phyloP scores from a whole-genome alignment of 1,140 invertebrate genomes.

The Formica selysi region DNA sequence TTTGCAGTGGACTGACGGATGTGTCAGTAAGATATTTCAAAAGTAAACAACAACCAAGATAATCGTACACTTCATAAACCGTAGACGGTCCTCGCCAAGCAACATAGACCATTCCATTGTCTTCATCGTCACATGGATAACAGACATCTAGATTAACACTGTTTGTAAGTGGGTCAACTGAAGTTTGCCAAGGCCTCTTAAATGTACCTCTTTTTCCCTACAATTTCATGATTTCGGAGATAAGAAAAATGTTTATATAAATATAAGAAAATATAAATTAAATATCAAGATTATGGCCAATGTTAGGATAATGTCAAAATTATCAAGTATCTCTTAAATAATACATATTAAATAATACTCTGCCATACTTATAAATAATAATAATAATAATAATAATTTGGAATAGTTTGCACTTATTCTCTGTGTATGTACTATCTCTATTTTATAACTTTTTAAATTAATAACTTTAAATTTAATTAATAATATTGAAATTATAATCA shows the following conservation, averaged over 20 bases:
- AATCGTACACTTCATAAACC: conserved; percentile 86
- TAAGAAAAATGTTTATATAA: too few species aligned
- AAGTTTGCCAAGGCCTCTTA: conserved; percentile 91
- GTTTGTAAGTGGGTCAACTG: conserved; percentile 89
- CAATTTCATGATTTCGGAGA: conserved; percentile 75
- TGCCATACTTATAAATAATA: not conserved
- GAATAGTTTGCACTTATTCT: not conserved
- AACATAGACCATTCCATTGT: conserved; percentile 92
- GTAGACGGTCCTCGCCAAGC: conserved; percentile 94
- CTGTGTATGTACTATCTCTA: not conserved
- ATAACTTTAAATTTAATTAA: not conserved
- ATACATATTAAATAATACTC: not conserved
- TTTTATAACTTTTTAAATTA: not conserved
- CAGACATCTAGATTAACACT: conserved; percentile 86
- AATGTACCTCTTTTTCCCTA: conserved; percentile 88
- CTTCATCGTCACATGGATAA: conserved; percentile 95
- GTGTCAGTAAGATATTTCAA: conserved; percentile 95
- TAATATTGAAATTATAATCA: conserved; percentile 12
- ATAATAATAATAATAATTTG: not conserved
- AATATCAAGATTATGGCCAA: conserved; percentile 37
- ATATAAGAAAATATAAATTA: not conserved
- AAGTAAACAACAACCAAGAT: conserved; percentile 90
- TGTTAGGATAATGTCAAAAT: not conserved
- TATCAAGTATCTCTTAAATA: not conserved
- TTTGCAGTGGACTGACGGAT: conserved; percentile 93